Percentiles rank a stretch among this genome's conserved stretches.
Evolutionary conservation across 2,113 vertebrate genomes (phyloP).

Genomic region (Caranx ignobilis): DNA sequence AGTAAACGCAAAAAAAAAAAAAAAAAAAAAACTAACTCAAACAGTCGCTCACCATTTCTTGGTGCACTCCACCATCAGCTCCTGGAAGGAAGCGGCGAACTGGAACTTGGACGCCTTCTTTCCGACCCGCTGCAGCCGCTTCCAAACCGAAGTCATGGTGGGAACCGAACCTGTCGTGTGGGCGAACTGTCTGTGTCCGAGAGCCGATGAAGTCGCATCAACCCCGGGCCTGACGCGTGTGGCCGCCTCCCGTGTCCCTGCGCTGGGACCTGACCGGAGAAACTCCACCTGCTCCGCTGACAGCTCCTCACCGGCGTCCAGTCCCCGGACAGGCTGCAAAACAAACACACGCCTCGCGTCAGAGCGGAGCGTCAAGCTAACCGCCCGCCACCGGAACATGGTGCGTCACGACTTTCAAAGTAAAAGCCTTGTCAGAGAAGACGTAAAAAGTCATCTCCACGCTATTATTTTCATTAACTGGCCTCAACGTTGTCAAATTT

Average conservation of each 20-base stretch:
- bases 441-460: not conserved
- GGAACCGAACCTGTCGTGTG: not conserved
- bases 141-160: conserved; percentile 93
- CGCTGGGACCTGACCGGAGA: not conserved
- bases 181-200: not conserved
- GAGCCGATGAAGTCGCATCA: not conserved
- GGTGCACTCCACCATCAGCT: conserved; percentile 88
- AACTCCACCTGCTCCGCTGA: conserved; percentile 23
- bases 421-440: conserved; percentile 13
- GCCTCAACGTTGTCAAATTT: not conserved
- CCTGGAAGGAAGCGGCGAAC: conserved; percentile 90
- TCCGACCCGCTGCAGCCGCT: conserved; percentile 90
- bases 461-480: not conserved
- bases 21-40: too few relatives aligned
- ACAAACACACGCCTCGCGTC: conserved; percentile 54
- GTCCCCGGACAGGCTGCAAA: conserved; percentile 28
- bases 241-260: not conserved
- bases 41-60: conserved; percentile 87
- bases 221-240: not conserved
- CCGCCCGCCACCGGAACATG: not conserved
- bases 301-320: conserved; percentile 51
- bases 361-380: not conserved
- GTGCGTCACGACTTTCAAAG: not conserved
- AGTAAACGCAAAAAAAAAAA: not conserved
- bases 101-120: conserved; percentile 92